phyloP scores from a whole-genome alignment of 2,797 vertebrate genomes.

The Odontamblyopus rebecca region DNA sequence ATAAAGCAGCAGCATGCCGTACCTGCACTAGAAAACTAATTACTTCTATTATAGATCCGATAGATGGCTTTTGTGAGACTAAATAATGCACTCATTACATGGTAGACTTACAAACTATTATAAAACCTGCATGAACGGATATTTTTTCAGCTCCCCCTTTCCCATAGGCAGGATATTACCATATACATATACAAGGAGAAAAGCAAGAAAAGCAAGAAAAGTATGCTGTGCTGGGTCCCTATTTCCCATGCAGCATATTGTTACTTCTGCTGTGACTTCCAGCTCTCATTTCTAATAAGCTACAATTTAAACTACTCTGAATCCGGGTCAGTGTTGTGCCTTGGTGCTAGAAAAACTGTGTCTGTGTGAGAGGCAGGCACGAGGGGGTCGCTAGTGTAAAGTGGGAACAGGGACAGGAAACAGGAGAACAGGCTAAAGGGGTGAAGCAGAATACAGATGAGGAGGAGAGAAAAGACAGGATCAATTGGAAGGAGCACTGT shows the following conservation, averaged over 20 bases:
- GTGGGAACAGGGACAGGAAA: slow-evolving; percentile 11
- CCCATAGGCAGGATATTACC: background rate
- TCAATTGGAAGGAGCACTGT: slow-evolving; percentile 39
- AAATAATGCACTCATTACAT: background rate
- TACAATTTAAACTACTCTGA: slow-evolving; percentile 37
- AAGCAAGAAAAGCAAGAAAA: background rate
- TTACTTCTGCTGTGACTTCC: slow-evolving; percentile 32
- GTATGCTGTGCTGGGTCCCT: background rate
- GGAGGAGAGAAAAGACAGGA: slow-evolving; percentile 22
- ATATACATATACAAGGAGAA: background rate
- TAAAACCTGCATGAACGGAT: background rate
- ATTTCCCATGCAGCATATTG: slow-evolving; percentile 24
- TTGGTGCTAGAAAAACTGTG: slow-evolving; percentile 55
- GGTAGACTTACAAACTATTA: background rate
- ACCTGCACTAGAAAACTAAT: background rate
- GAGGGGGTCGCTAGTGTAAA: slow-evolving; percentile 6
- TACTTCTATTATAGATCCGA: background rate
- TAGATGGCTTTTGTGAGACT: too few relatives aligned
- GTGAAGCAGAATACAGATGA: slow-evolving; percentile 76
- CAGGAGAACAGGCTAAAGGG: slow-evolving; percentile 36
- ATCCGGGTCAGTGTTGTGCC: slow-evolving; percentile 36
- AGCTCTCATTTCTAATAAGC: slow-evolving; percentile 44
- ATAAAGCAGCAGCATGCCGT: background rate
- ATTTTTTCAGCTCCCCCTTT: background rate
- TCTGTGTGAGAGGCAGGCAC: slow-evolving; percentile 35